Evolutionary conservation across 2,797 vertebrate species (phyloP), one percentile per base, ranked within the genome.

Genomic region (Poecilia wingei): DNA sequence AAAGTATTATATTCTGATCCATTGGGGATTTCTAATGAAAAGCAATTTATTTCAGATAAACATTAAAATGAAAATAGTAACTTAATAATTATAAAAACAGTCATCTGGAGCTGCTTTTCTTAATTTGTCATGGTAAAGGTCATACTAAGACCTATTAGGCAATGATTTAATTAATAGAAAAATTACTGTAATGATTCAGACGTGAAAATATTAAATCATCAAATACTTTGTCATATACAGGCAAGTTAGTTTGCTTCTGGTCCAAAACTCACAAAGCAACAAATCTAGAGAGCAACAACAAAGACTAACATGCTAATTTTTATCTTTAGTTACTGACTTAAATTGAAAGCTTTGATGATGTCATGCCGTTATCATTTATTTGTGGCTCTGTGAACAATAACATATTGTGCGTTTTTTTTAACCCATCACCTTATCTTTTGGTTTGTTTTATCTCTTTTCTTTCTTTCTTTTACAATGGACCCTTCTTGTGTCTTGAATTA

Each of bases 141-240:
- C 2, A 55, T 25, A 55, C 53, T n/a, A n/a, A 57, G 9, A 57
- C 25, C 25, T 1, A 57, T 12, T 12, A 57, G 6, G 49, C 6
- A 51, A 51, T 51, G 2, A 51, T 51, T 51, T 51, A 20, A 69
- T 43, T 13, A 41, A 22, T 20, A 41, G 9, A 43, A 69, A 25
- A 69, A n/a, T 70, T 7, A 45, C 13, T n/a, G 10, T 22, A 12
- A 25, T 68, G 39, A 12, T 59, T 16, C 36, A 41, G 36, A 66
- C 2, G 51, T 36, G 13, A 46, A 13, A n/a, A 36, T 36, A 33
- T 59, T 2, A 46, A 36, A n/a, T 20, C 28, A 5, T 28, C 18
- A 0, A 4, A n/a, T 73, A 90, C 98, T 92, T 97, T 97, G 22
- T 96, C 95, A 1, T 97, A 97, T 0, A 96, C 96, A 10, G 96